These are phyloP conservation scores for Drepana falcataria DNA, from an alignment of 2,888 invertebrate species.

Conservation along the genomic window DNA sequence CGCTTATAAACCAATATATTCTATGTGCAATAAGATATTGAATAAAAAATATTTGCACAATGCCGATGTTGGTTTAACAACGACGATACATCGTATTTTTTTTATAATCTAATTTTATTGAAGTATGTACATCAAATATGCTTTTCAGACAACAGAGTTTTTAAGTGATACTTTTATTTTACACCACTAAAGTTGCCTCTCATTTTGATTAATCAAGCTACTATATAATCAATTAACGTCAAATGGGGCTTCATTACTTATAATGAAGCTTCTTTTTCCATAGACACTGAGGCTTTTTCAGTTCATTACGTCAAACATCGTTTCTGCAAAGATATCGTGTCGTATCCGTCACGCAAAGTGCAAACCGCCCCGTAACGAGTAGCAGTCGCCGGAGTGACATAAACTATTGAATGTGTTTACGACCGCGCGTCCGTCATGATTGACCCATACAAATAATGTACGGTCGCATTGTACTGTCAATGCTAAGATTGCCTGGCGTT, in stretches of 20 bases:
- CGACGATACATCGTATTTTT: too few species aligned
- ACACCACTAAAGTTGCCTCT: not conserved
- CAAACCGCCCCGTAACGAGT: conserved; percentile 35
- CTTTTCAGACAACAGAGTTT: not conserved
- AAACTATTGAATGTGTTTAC: conserved; percentile 56
- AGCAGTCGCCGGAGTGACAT: conserved; percentile 48
- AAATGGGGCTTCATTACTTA: too few species aligned
- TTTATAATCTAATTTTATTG: too few species aligned
- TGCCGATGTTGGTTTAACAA: too few species aligned
- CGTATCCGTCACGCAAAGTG: conserved; percentile 21
- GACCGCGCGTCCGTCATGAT: conserved; percentile 42
- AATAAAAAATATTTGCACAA: too few species aligned
- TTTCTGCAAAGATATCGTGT: conserved; percentile 13
- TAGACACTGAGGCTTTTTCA: too few species aligned
- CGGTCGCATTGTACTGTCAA: conserved; percentile 45
- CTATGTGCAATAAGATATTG: too few species aligned
- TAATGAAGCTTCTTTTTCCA: too few species aligned
- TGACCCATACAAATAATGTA: conserved; percentile 50
- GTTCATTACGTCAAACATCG: too few species aligned
- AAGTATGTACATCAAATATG: not conserved
- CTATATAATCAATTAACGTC: too few species aligned
- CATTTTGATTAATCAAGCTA: too few species aligned
- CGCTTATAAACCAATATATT: too few species aligned
- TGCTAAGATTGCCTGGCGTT: conserved; percentile 19
- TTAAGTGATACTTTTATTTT: not conserved